Evolutionary conservation across 2,113 vertebrate species (phyloP).

Genomic region (Tautogolabrus adspersus): DNA sequence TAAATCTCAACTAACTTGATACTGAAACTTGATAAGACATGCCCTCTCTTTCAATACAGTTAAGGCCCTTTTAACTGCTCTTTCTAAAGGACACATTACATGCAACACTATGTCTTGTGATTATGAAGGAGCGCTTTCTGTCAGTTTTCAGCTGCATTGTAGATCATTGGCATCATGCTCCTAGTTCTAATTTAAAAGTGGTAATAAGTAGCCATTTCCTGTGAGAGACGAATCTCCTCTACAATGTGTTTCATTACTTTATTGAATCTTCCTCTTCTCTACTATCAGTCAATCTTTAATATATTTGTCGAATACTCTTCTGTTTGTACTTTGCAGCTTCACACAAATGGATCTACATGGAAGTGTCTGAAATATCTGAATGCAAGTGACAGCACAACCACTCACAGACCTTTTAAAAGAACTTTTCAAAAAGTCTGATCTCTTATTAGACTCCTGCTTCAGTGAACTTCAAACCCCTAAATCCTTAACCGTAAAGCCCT

Average conservation of each 20-base stretch:
- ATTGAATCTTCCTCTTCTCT: neutral
- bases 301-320: too few relatives aligned
- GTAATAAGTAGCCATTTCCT: neutral
- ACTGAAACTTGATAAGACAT: too few relatives aligned
- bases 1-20: too few relatives aligned
- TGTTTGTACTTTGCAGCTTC: neutral
- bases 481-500: conserved; percentile 6
- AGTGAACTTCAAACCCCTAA: neutral
- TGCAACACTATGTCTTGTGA: too few relatives aligned
- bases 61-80: too few relatives aligned
- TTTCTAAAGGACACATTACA: too few relatives aligned
- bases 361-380: neutral
- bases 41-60: too few relatives aligned
- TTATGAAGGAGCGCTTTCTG: too few relatives aligned
- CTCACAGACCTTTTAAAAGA: neutral
- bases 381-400: conserved; percentile 7
- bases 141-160: neutral
- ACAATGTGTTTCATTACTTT: neutral
- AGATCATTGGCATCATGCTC: neutral
- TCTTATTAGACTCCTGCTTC: neutral
- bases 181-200: neutral
- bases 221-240: neutral
- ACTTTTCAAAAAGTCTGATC: conserved; percentile 21
- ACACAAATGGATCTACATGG: neutral
- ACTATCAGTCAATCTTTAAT: too few relatives aligned